Conservation (phyloP, 2,113 vertebrate species). For the Grallaria varia region DNA sequence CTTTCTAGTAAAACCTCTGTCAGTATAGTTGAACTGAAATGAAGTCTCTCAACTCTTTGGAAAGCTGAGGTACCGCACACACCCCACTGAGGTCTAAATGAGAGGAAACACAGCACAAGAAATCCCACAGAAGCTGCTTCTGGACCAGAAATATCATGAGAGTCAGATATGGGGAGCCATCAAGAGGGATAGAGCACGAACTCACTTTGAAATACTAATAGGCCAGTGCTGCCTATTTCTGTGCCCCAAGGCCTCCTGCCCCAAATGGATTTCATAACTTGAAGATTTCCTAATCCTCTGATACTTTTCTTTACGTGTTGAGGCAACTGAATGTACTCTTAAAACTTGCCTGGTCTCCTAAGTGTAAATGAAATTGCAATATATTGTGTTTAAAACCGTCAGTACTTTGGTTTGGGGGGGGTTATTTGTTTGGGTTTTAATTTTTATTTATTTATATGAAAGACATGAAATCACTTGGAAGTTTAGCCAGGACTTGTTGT, state of each 20-base stretch:
- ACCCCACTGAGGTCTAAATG: fast-evolving
- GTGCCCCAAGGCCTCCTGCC: background rate
- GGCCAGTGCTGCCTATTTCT: background rate
- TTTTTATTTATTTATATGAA: background rate
- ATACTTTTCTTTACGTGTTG: background rate
- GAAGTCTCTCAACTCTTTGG: background rate
- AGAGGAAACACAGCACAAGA: background rate
- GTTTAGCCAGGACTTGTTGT: background rate
- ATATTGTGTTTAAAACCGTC: background rate
- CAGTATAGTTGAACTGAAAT: background rate
- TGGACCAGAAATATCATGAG: background rate
- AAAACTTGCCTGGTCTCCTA: background rate
- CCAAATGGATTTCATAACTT: background rate
- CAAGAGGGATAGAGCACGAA: background rate
- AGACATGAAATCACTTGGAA: background rate
- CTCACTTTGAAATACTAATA: fast-evolving
- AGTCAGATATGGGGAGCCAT: background rate
- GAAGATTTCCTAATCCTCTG: background rate
- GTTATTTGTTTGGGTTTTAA: background rate
- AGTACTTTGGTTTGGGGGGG: too few species aligned
- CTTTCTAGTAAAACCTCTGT: background rate
- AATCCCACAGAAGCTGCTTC: background rate
- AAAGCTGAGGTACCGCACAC: background rate
- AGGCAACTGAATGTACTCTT: background rate
- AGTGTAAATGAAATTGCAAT: background rate